Evolutionary conservation across 2,888 invertebrate genomes (phyloP), one percentile per base, ranked within the genome.

Genomic region (Biston betularia): DNA sequence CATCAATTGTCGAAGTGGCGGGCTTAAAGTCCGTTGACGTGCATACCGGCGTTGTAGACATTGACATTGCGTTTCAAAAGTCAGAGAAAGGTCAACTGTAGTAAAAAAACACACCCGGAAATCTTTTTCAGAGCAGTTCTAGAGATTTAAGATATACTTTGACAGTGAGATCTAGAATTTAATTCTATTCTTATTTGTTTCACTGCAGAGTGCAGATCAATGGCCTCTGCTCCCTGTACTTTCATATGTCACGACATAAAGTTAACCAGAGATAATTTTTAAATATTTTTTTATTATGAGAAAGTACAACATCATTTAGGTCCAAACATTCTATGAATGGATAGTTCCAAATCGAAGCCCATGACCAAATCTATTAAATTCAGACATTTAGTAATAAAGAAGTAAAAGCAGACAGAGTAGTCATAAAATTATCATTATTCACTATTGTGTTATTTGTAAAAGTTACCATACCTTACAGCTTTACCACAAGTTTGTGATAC

Each of bases 1-100:
- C 80, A 92, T 92, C 92, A 89, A 74, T 61, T 71, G 77, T 79
- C 79, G 77, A 75, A 74, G 74, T 72, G 78, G 75, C 77, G 77
- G 67, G 73, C 72, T 67, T 65, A 67, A 48, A 45, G 68, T 52
- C 46, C 63, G 71, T 63, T 64, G 70, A 70, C 68, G 69, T 60
- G 64, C 40, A 9, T 38, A 9, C 38, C 38, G 62, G 73, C 40
- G 40, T 53, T 53, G 71, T 70, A 70, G 60, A 45, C 68, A 75
- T 71, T 73, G 75, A 73, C 73, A 75, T 68, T 64, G 61, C 54
- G 57, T 65, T 62, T 62, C 60, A 65, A 64, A 69, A 61, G 49
- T 61, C 55, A 45, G 53, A 57, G 61, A 65, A 58, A 66, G 70
- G 64, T 70, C 68, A 66, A 48, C 53, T 44, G 14, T 65, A 61